Base-by-base conservation (phyloP, 2,888 invertebrate species). In the Dioctria linearis region DNA sequence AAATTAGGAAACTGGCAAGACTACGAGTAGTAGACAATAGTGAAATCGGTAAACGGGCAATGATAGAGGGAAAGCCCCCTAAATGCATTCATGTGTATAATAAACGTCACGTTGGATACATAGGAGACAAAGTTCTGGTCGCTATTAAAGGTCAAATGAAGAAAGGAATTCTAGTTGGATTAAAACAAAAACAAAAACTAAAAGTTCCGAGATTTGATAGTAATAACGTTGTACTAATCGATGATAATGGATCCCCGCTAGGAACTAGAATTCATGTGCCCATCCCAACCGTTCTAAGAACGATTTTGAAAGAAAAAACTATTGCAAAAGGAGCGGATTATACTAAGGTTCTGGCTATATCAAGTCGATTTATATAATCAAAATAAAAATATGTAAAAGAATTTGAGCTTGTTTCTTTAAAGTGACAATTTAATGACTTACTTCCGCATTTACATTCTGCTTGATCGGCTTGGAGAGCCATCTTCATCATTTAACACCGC, bases 1-100 rank as follows among this genome's bases (percentile, higher is more conserved):
- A 95, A 89, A 94, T 96, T 69, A 91, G 93, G 59, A 93, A 94
- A 86, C 86, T 96, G 83, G 92, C 95, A 2, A 91, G 96, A 71
- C 90, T 98, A 13, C 91, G 97, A 85, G 97, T 98, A 5, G 99
- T 99, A 3, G 99, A 99, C 89, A 99, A 99, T 89, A 98, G 98
- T 79, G 94, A 95, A 84, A 93, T 99, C 82, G 99, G 99, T 51
- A 97, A 96, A 88, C 92, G 95, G 87, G 98, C 98, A 2, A 97
- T 97, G 95, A 93, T 95, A 2, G 96, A 97, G 87, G 98, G 98
- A 67, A 96, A 95, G 89, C 97, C 98, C 9, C 97, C 98, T 0
- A 94, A 93, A 88, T 93, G 95, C 85, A 98, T 99, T 86, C 97
- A 98, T 87, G 94, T 99, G 80, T 98, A 98, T 86, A 98, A 96